These are phyloP conservation scores for Lepidocolaptes lacrymiger DNA, from an alignment of 2,797 vertebrate genomes.

Conservation along the genomic window DNA sequence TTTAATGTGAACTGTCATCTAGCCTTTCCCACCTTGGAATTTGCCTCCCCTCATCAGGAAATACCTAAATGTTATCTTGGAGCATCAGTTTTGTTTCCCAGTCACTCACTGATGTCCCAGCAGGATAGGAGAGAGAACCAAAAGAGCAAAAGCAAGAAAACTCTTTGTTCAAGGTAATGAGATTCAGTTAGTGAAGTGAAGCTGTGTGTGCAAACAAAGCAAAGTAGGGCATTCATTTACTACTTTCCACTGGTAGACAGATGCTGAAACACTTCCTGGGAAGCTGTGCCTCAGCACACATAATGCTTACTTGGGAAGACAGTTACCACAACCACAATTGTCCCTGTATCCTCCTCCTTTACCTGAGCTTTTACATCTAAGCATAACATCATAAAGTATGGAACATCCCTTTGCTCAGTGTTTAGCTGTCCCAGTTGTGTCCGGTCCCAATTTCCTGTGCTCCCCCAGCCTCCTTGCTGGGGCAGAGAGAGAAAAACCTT, in stretches of 20 bases:
- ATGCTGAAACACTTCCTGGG: background rate
- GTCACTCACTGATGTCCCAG: background rate
- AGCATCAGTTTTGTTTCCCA: background rate
- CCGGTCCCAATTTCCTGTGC: accelerated
- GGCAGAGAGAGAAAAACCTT: background rate
- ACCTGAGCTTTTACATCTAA: background rate
- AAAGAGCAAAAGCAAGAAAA: background rate
- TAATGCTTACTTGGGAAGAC: background rate
- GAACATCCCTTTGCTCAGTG: background rate
- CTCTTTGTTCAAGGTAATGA: background rate
- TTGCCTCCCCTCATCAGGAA: background rate
- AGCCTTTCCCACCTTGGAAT: background rate
- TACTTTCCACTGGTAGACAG: background rate
- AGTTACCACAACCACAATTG: background rate
- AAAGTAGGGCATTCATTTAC: background rate
- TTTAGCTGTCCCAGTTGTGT: background rate
- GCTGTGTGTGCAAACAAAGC: accelerated
- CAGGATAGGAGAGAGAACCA: background rate
- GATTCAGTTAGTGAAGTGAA: background rate
- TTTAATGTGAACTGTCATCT: background rate
- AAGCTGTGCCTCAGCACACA: accelerated
- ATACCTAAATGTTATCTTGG: background rate
- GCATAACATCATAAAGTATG: background rate
- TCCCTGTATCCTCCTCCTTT: background rate
- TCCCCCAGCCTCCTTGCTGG: accelerated